Evolutionary conservation across 1,140 invertebrate genomes (phyloP), one percentile per base, ranked within the genome.

Genomic region (Procambarus virginalis): DNA sequence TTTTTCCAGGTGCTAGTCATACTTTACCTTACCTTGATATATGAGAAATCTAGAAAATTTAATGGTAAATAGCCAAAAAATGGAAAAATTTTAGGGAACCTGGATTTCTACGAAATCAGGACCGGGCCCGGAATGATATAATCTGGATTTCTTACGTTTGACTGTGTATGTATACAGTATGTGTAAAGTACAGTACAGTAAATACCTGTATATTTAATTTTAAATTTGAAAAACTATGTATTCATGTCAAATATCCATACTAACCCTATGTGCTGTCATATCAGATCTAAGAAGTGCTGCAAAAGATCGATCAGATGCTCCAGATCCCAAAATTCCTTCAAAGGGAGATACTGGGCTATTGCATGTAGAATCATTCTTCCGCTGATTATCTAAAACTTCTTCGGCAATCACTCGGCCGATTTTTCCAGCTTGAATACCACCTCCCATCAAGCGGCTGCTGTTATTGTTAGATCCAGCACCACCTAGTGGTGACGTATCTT

Each of bases 401-500:
- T 97, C 96, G 0, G 96, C 96, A 93, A 97, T 97, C 93, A 96
- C 95, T 48, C 96, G 94, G 48, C 97, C 97, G 91, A 97, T 97
- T 94, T 97, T 97, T 93, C 96, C 96, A 81, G 96, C 96, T 93
- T 97, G 96, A n/a, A 92, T 89, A 20, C 91, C 89, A n/a, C 80
- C 80, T 17, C 90, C 84, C 20, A 91, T 46, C 48, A 91, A 22
- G 9, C 85, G 77, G 20, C 55, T 86, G 34, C 58, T 83, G 64
- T 60, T 84, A 45, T 55, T 86, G 60, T 85, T 79, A 3, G 90
- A 91, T 14, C 79, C 84, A 46, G 64, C 55, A 45, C 85, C 55
- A 45, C 90, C 90, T 78, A 48, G 58, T 49, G 73, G 60, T 75
- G 75, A 77, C 22, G 68, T 64, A 77, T 82, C 70, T 86, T 68